Evolutionary conservation across 2,888 invertebrate genomes (phyloP), one percentile per base, ranked within the genome.

Genomic region (Dicranocentrus wangi): DNA sequence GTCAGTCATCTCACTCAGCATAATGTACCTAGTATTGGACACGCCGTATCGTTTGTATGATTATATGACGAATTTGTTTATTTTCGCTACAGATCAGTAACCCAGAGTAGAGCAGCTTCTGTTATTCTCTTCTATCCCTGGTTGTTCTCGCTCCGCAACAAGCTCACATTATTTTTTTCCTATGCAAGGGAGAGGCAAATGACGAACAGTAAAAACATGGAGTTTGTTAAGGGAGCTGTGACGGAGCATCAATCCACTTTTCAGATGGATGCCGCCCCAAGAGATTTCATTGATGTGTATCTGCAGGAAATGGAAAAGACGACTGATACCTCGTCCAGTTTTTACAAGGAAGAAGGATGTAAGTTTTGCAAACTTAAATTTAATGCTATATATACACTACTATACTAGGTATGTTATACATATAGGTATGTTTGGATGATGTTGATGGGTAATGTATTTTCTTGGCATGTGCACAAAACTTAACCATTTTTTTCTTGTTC

Each of bases 201-300:
- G n/a, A 70, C 83, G 15, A 80, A 78, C 7, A 51, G 63, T 10
- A 82, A 43, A 15, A 70, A 80, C 2, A 47, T 75, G 25, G 58
- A 28, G 1, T 80, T 86, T 55, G 85, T 86, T n/a, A 70, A 69
- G 1, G 69, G 79, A 1, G 71, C 70, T 8, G 83, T 86, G 15
- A 23, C 80, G 5, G 77, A 82, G 2, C 86, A 86, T 63, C 61
- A 83, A 47, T 58, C 75, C 0, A 79, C 85, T 27, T 83, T 82
- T 42, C 84, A 84, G 42, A 72, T 69, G 15, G 73, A 81, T 15
- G 75, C 80, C 1, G 72, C 55, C 2, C 82, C 82, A 0, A 32
- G 85, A 32, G 86, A 86, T 68, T 86, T 85, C 43, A 83, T 86
- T 43, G 86, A 86, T 68, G 82, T 82, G 21, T 86, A 85, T 53